Base-by-base conservation (phyloP, 2,888 invertebrate species). In the Cataglyphis albicans region DNA sequence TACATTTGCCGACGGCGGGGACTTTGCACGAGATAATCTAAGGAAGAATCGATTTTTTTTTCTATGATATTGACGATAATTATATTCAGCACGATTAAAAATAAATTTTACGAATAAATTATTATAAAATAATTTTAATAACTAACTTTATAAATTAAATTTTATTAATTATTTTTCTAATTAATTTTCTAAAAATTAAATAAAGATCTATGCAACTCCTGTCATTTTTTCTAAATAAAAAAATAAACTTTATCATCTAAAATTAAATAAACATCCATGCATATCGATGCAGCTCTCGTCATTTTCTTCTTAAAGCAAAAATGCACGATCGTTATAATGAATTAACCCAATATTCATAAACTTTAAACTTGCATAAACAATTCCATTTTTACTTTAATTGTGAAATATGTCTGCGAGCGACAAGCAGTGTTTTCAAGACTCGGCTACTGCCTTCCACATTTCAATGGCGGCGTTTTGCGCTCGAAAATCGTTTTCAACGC, bases 381-480 rank as follows among this genome's bases (percentile, higher is more conserved):
- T 76, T 25, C 15, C 21, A 10, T 21, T 6, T 3, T 44, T 67
- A 38, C 12, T 6, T 41, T 15, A 38, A 57, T 32, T 29, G n/a
- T 57, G 5, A 68, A 41, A 68, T 68, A 68, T 38, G n/a, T 38
- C 35, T 38, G 74, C 55, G n/a, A 21, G 44, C 44, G 73, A 25
- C 44, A 25, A 72, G 35, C 21, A 38, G 18, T 59, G 38, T 15
- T 29, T 59, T 59, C 38, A 52, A 70, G 21, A 78, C 21, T 44
- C 41, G 74, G 29, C 74, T 35, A 35, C 44, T 21, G 44, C 25
- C 73, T 59, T 44, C 35, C 10, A 44, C 18, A 15, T 78, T 78
- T 73, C 1, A 78, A 78, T 44, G 21, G 5, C 78, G 44, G 57
- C 44, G 78, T 73, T 73, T 73, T 73, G 32, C 59, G 59, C 57